Base-by-base conservation (phyloP, 2,888 invertebrate genomes). In the Limnephilus marmoratus region DNA sequence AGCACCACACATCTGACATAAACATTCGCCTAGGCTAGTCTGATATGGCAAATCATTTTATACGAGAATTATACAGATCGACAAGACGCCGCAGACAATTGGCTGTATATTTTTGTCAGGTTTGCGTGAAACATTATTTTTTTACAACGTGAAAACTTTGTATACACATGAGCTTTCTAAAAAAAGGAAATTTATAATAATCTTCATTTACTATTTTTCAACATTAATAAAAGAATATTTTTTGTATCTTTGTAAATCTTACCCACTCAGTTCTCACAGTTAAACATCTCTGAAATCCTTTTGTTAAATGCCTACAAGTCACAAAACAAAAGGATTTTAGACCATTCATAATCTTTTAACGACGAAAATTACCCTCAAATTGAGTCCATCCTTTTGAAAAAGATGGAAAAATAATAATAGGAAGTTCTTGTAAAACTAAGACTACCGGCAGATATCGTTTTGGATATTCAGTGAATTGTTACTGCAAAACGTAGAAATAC, bases 401-500 rank as follows among this genome's bases (percentile, higher is more conserved):
- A 68, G 24, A 68, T 68, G 53, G 24, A 68, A 68, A 68, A 68
- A 31, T 31, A 53, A 68, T 24, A 18, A 68, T 53, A 68, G 1
- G 7, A 68, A 24, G 68, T 68, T 24, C 68, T n/a, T 9, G 24
- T 68, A 68, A 68, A 68, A 68, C 68, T 68, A 68, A n/a, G 68
- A 68, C n/a, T n/a, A 7, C 24, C 24, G 24, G 68, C 68, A 68
- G n/a, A 68, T 68, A 24, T 24, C n/a, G 24, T 68, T 68, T 24
- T 24, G 68, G 68, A 24, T 68, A 68, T 24, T 68, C 24, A 18
- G 68, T 24, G 68, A 68, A 68, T 68, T 68, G 18, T 24, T 24
- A 68, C 68, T 68, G 68, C 24, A 68, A 68, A 68, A 68, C 68
- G 68, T 68, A 68, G 68, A 68, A 68, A 68, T 95, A 96, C 96